phyloP scores from a whole-genome alignment of 2,888 invertebrate genomes.

The Zaprionus obscuricornis region DNA sequence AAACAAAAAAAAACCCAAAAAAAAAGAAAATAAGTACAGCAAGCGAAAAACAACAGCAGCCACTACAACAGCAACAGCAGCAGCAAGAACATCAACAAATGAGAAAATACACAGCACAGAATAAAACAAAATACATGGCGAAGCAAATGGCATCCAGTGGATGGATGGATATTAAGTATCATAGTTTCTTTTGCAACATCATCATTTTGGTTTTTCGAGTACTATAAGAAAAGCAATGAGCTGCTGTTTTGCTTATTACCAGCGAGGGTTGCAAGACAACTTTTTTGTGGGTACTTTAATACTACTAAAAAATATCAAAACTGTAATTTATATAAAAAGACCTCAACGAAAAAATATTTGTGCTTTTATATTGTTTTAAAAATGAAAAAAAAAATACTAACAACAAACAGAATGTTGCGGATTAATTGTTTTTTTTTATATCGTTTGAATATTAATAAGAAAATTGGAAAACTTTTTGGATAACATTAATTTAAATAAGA shows the following conservation, averaged over 20 bases:
- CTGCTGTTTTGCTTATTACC: conserved; percentile 37
- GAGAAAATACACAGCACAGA: too few species aligned
- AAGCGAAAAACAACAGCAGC: conserved; percentile 4
- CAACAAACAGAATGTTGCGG: too few species aligned
- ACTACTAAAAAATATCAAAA: too few species aligned
- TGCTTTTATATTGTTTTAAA: too few species aligned
- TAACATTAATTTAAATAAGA: too few species aligned
- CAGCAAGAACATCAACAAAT: conserved; percentile 2
- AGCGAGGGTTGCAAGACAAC: conserved; percentile 51
- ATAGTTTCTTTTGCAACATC: conserved; percentile 75
- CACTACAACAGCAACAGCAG: conserved; percentile 4
- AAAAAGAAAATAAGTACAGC: too few species aligned
- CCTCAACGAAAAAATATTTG: background rate
- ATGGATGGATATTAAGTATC: conserved; percentile 71
- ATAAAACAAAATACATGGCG: conserved; percentile 36
- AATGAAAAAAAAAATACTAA: too few species aligned
- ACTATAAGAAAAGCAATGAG: conserved; percentile 51
- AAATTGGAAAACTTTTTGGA: too few species aligned
- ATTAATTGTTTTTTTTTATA: too few species aligned
- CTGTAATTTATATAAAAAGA: too few species aligned
- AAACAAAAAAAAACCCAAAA: conserved; percentile 25
- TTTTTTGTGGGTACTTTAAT: too few species aligned
- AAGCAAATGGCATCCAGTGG: conserved; percentile 58
- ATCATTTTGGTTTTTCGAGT: conserved; percentile 60
- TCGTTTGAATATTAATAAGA: too few species aligned